These are phyloP conservation scores for Oxyscelio sp. DNA, from an alignment of 2,888 invertebrate species.

Conservation along the genomic window DNA sequence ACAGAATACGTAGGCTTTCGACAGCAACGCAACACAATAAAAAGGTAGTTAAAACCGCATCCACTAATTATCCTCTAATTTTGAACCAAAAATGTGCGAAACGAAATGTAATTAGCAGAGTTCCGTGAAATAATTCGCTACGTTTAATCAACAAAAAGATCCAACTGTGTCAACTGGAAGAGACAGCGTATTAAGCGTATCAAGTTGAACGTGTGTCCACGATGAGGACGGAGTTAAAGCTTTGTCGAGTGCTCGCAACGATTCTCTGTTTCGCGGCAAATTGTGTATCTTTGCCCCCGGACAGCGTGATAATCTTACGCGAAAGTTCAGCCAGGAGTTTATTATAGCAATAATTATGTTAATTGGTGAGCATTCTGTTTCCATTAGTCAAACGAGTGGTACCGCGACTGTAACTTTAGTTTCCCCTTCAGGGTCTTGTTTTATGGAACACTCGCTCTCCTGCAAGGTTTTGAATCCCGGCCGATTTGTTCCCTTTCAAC, in stretches of 20 bases:
- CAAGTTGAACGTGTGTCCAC: slow-evolving; percentile 48
- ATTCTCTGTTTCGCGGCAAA: slow-evolving; percentile 2
- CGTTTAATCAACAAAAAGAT: slow-evolving; percentile 59
- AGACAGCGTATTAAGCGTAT: slow-evolving; percentile 51
- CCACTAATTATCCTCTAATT: slow-evolving; percentile 5
- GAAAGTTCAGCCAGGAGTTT: slow-evolving; percentile 61
- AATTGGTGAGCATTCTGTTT: slow-evolving; percentile 76
- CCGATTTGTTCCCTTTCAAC: slow-evolving; percentile 69
- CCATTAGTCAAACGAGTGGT: slow-evolving; percentile 64
- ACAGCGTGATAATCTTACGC: slow-evolving; percentile 31
- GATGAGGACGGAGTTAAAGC: slow-evolving; percentile 23
- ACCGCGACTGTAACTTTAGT: slow-evolving; percentile 54
- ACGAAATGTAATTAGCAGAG: slow-evolving; percentile 41
- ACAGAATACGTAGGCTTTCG: too few species aligned
- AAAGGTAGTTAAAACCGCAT: too few species aligned
- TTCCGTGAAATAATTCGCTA: slow-evolving; percentile 37
- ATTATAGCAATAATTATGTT: slow-evolving; percentile 80
- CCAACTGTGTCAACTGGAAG: slow-evolving; percentile 35
- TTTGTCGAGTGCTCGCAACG: slow-evolving; percentile 25
- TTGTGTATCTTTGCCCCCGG: slow-evolving; percentile 24
- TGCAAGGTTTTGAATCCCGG: slow-evolving; percentile 61
- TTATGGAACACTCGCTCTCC: slow-evolving; percentile 62
- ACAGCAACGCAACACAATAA: too few species aligned
- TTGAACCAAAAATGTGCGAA: slow-evolving; percentile 11
- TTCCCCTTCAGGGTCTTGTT: slow-evolving; percentile 65